Conservation (phyloP, 2,113 vertebrate genomes). For the Elgaria multicarinata region DNA sequence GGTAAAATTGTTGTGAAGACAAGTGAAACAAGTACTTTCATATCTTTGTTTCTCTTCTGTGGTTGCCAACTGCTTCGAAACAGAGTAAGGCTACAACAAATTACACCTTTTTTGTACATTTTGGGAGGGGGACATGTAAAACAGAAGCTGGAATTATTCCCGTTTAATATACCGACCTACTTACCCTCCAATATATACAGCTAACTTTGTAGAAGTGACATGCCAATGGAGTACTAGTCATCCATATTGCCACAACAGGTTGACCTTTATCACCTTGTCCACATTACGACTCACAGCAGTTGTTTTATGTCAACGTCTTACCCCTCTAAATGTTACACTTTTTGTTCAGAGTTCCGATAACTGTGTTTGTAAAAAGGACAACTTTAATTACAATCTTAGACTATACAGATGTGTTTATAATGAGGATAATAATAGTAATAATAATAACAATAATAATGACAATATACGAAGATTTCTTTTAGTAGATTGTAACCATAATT, state of each 20-base stretch:
- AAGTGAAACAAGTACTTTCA: slow-evolving; percentile 85
- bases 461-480: slow-evolving; percentile 81
- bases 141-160: slow-evolving; percentile 65
- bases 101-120: slow-evolving; percentile 78
- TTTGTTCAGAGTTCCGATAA: slow-evolving; percentile 79
- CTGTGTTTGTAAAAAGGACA: slow-evolving; percentile 80
- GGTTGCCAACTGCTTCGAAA: slow-evolving; percentile 93
- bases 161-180: slow-evolving; percentile 69
- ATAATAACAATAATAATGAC: slow-evolving; percentile 5
- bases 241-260: slow-evolving; percentile 66
- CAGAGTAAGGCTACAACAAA: slow-evolving; percentile 73
- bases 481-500: slow-evolving; percentile 86
- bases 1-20: slow-evolving; percentile 89
- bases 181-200: slow-evolving; percentile 68
- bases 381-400: slow-evolving; percentile 82
- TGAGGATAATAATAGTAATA: neutral
- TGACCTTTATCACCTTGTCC: slow-evolving; percentile 66
- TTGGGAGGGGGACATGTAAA: slow-evolving; percentile 62
- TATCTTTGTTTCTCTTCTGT: slow-evolving; percentile 90
- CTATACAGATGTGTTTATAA: slow-evolving; percentile 90
- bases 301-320: slow-evolving; percentile 76
- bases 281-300: slow-evolving; percentile 74
- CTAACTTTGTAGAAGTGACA: slow-evolving; percentile 72
- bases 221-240: slow-evolving; percentile 67
- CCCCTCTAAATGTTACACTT: slow-evolving; percentile 80